A percentile compares a stretch with the other conserved stretches of the same genome.
Conservation (phyloP, 1,140 invertebrate genomes). For the Spodoptera litura region DNA sequence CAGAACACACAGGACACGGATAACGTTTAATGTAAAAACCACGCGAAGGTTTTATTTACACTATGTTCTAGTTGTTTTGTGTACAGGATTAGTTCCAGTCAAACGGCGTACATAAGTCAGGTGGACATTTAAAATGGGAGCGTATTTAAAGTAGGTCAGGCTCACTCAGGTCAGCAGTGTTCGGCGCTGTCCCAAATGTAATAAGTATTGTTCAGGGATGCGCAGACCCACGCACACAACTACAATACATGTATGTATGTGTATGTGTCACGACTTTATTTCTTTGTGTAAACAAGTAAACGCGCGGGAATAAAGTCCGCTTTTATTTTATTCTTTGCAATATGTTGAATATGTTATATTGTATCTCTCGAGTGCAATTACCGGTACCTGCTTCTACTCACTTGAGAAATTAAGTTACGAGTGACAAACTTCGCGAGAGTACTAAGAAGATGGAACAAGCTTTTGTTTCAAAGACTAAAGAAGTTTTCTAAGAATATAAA, state of each 20-base stretch:
- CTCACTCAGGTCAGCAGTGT: constrained; percentile 1
- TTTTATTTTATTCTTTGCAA: constrained; percentile 15
- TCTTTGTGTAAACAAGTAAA: constrained; percentile 8
- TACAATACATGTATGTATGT: not conserved
- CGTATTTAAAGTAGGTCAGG: constrained; percentile 29
- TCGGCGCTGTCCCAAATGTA: constrained; percentile 14
- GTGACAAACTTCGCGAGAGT: not conserved
- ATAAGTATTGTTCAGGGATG: constrained; percentile 34
- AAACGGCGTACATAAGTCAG: constrained; percentile 25
- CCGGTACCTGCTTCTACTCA: constrained; percentile 1
- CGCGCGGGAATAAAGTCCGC: not conserved
- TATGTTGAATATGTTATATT: constrained; percentile 15
- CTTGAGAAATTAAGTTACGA: not conserved
- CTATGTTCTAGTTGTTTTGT: not conserved
- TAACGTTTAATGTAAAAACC: not conserved
- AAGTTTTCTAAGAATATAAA: not conserved
- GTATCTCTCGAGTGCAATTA: constrained; percentile 1
- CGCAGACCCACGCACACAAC: constrained; percentile 18
- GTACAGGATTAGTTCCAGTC: constrained; percentile 4
- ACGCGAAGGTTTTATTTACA: not conserved
- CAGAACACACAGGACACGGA: no score
- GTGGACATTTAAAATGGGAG: constrained; percentile 20
- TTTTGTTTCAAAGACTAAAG: not conserved
- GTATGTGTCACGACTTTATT: constrained; percentile 1
- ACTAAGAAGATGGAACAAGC: not conserved